Evolutionary conservation across 2,888 invertebrate genomes (phyloP), one percentile per base, ranked within the genome.

Genomic region (Dermolepida albohirtum): DNA sequence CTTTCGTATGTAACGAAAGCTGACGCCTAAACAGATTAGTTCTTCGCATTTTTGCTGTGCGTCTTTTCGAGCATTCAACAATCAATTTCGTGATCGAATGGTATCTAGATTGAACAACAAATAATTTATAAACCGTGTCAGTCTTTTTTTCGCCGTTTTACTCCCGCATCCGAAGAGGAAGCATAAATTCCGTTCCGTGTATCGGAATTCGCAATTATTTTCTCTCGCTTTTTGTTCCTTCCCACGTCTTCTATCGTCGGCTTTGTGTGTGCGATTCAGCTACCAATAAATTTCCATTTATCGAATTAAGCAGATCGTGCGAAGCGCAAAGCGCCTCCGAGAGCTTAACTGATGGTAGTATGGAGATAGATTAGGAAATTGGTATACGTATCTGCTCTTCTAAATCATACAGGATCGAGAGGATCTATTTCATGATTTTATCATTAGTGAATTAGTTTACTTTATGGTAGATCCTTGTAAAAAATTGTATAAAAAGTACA

Each of bases 131-230:
- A 62, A 47, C 47, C 59, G 47, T 47, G 6, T 62, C 14, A 22
- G 17, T 47, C 34, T 14, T 34, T 34, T 62, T 49, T 34, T 44
- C 5, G n/a, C 14, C 29, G 27, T 43, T 49, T 49, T 34, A 29
- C 16, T n/a, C n/a, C 6, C 34, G 7, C 34, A 14, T 34, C 39
- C 47, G 29, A 62, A 29, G 14, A 62, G 8, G 12, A 22, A 11
- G 59, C 34, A 47, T 47, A 47, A 62, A 62, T 34, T 34, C 16
- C 14, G 10, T 29, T 5, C 34, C 47, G 47, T 47, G 39, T 62
- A 62, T 62, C 47, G 59, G 59, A 62, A 62, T 62, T 62, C 14
- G 59, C 59, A 62, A 62, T 62, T 62, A 62, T 62, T 62, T 62
- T 47, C 59, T 29, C 34, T 47, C 59, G 34, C 49, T 29, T 62